These are phyloP conservation scores for Nylanderia fulva DNA, from an alignment of 1,140 invertebrate genomes.

Conservation along the genomic window DNA sequence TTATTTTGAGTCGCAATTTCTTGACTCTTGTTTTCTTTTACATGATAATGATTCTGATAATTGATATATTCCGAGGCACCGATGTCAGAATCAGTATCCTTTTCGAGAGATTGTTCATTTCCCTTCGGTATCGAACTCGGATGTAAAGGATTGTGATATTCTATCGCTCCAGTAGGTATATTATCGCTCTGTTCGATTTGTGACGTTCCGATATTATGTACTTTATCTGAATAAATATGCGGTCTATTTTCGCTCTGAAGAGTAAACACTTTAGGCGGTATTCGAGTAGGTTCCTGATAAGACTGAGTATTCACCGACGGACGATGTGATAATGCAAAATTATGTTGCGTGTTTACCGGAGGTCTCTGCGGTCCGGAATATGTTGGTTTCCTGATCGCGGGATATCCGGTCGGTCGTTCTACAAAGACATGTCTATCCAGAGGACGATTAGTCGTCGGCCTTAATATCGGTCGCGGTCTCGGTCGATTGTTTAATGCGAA, in stretches of 20 bases:
- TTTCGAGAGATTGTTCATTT: conserved; percentile 21
- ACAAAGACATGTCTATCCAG: conserved; percentile 73
- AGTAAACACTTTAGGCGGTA: conserved; percentile 10
- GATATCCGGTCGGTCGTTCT: conserved; percentile 75
- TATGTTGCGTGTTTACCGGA: conserved; percentile 72
- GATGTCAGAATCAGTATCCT: conserved; percentile 80
- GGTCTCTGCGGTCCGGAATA: conserved; percentile 68
- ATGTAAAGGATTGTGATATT: conserved; percentile 80
- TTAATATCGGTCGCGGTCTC: conserved; percentile 77
- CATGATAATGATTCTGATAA: conserved; percentile 58
- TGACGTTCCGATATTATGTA: background rate
- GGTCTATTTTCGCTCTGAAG: conserved; percentile 66
- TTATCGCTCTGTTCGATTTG: conserved; percentile 65
- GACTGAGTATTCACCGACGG: conserved; percentile 37
- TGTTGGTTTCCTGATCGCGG: conserved; percentile 74
- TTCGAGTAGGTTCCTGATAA: conserved; percentile 66
- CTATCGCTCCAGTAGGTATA: conserved; percentile 75
- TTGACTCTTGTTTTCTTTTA: conserved; percentile 25
- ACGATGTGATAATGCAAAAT: conserved; percentile 54
- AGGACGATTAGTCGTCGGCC: conserved; percentile 74
- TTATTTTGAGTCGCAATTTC: background rate
- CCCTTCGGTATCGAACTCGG: conserved; percentile 66
- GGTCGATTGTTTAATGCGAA: conserved; percentile 68
- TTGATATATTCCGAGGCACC: conserved; percentile 81
- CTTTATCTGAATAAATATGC: conserved; percentile 59